Evolutionary conservation across 2,797 vertebrate species (phyloP).

Genomic region (Ceryle rudis): DNA sequence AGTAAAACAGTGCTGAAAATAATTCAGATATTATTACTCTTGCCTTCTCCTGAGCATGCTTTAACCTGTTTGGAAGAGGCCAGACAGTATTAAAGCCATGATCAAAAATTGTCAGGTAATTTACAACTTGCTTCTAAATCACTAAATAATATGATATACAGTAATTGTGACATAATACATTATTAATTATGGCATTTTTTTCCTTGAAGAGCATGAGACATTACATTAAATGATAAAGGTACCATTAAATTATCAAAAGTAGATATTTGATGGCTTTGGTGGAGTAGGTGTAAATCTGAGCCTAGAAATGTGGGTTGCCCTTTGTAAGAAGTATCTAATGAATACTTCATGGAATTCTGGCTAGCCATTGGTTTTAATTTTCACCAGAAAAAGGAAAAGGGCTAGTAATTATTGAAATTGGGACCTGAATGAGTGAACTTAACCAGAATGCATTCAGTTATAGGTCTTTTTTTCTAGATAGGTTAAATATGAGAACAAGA

Average conservation of each 20-base stretch:
- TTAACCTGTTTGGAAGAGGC: not conserved
- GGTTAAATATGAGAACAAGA: not conserved
- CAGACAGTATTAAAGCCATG: not conserved
- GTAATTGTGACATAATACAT: not conserved
- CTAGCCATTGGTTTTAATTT: not conserved
- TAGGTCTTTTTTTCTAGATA: not conserved
- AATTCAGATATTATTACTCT: not conserved
- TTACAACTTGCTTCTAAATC: not conserved
- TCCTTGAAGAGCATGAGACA: not conserved
- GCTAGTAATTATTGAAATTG: not conserved
- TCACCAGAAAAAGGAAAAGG: not conserved
- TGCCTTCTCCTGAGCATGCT: not conserved
- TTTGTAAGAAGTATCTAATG: not conserved
- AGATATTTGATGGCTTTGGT: not conserved
- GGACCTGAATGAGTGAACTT: not conserved
- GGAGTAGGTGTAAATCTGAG: not conserved
- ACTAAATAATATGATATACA: not conserved
- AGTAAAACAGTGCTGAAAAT: not conserved
- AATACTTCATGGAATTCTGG: not conserved
- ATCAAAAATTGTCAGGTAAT: not conserved
- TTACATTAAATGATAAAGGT: not conserved
- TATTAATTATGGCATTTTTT: accelerated
- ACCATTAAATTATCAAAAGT: not conserved
- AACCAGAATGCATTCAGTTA: not conserved
- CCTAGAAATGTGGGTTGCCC: not conserved